Evolutionary conservation across 2,113 vertebrate genomes (phyloP), one percentile per base, ranked within the genome.

Genomic region (Gnathonemus echidnorhynchus): DNA sequence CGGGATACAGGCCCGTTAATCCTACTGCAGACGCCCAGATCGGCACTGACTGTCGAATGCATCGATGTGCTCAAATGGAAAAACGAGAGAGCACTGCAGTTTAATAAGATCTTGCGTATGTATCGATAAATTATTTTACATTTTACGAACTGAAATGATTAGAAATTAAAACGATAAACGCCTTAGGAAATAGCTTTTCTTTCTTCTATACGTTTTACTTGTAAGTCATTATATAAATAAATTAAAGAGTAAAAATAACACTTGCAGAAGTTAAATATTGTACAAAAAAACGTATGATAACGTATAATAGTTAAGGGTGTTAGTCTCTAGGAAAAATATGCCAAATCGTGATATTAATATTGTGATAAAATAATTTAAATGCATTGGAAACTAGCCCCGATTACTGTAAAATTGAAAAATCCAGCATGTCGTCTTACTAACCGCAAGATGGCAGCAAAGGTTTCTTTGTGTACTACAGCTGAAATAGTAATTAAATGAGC

Each of bases 1-100:
- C 94, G 95, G 95, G 95, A 95, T 95, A 92, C 94, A 96, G 95
- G 93, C 94, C 91, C 91, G 90, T 92, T 93, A 94, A 94, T 91
- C 93, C 92, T 93, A 91, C 93, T 87, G 88, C 92, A 92, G 93
- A 94, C 90, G 89, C 91, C 90, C 62, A 91, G 95, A 95, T 95
- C 89, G 45, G 35, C 27, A 53, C 86, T n/a, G 94, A 95, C 92
- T 90, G 92, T 88, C 94, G 95, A 96, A 93, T 88, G 92, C 93
- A 95, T 96, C 95, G 95, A 96, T 96, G 89, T 88, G 90, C 90
- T 9, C 13, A 42, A 80, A 35, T 19, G 74, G 15, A 7, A 39
- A 42, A 42, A 42, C 35, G 31, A 35, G 31, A 77, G 70, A 15
- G 70, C 70, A 17, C 74, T 2, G 74, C 74, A 42, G 74, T 39